Conservation (phyloP, 1,140 invertebrate genomes). For the Zaprionus africanus region DNA sequence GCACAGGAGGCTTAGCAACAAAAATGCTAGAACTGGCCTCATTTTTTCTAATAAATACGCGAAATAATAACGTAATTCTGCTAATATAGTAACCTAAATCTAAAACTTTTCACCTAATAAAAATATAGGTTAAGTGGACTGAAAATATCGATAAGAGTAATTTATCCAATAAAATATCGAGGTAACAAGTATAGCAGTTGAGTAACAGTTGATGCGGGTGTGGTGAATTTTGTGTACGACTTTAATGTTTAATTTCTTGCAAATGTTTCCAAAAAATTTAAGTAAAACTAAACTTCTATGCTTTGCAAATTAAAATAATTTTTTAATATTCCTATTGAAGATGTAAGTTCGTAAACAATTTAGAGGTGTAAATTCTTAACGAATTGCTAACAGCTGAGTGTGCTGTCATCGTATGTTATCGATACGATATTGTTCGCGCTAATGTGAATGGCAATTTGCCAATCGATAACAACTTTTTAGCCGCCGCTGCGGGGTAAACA, state of each 20-base stretch:
- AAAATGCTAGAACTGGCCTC: conserved; percentile 67
- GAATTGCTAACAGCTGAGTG: neutral
- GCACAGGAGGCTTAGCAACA: conserved; percentile 64
- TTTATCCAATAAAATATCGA: neutral
- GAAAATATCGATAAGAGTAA: conserved; percentile 48
- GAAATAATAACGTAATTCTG: conserved; percentile 49
- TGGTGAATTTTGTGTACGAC: neutral
- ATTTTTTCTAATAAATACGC: conserved; percentile 43
- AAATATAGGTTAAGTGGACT: conserved; percentile 67
- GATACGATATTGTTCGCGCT: neutral
- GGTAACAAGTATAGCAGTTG: neutral
- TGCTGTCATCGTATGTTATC: conserved; percentile 14
- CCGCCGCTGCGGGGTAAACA: conserved; percentile 61
- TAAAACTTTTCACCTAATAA: conserved; percentile 71
- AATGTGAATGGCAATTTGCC: neutral
- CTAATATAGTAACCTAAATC: conserved; percentile 66
- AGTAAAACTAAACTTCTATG: no score
- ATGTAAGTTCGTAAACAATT: no score
- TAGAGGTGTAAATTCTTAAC: no score
- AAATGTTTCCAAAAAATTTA: no score
- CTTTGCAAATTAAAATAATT: no score
- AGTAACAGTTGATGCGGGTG: neutral
- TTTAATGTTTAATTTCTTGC: no score
- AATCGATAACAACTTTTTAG: conserved; percentile 28
- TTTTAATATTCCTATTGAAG: no score